Evolutionary conservation across 2,797 vertebrate species (phyloP).

Genomic region (Streptopelia turtur): DNA sequence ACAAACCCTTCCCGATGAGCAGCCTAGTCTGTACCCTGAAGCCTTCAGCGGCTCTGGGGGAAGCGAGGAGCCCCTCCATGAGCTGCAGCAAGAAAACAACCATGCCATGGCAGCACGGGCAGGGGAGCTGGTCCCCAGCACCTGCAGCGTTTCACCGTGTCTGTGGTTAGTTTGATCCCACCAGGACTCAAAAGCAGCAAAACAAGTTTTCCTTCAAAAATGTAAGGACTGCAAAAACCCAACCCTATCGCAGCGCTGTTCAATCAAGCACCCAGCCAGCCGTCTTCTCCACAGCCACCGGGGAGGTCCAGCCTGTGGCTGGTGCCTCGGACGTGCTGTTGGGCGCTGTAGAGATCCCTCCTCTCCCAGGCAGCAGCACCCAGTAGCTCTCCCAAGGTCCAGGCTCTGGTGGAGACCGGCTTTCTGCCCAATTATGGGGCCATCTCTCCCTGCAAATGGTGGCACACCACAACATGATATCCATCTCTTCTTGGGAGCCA

Average conservation of each 20-base stretch:
- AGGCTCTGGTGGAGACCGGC: too few relatives aligned
- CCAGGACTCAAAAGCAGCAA: background rate
- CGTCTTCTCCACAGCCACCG: too few relatives aligned
- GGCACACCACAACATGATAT: fast-evolving
- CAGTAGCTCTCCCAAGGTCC: too few relatives aligned
- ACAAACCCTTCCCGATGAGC: background rate
- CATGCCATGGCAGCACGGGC: fast-evolving
- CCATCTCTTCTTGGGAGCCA: too few relatives aligned
- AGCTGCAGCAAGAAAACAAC: fast-evolving
- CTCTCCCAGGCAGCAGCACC: background rate
- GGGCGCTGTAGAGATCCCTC: background rate
- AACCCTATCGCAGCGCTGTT: background rate
- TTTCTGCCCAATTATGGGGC: background rate
- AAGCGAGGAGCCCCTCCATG: fast-evolving
- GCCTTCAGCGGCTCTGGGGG: background rate
- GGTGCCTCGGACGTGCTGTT: background rate
- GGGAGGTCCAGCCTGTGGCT: background rate
- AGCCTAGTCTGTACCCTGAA: background rate
- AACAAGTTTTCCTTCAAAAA: background rate
- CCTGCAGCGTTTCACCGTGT: background rate
- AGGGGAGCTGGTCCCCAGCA: fast-evolving
- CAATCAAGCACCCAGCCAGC: fast-evolving
- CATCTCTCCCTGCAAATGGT: too few relatives aligned
- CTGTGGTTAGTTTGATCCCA: background rate
- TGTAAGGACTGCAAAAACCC: fast-evolving